Evolutionary conservation across 2,797 vertebrate species (phyloP).

Genomic region (Mormyrus hasselquistii): DNA sequence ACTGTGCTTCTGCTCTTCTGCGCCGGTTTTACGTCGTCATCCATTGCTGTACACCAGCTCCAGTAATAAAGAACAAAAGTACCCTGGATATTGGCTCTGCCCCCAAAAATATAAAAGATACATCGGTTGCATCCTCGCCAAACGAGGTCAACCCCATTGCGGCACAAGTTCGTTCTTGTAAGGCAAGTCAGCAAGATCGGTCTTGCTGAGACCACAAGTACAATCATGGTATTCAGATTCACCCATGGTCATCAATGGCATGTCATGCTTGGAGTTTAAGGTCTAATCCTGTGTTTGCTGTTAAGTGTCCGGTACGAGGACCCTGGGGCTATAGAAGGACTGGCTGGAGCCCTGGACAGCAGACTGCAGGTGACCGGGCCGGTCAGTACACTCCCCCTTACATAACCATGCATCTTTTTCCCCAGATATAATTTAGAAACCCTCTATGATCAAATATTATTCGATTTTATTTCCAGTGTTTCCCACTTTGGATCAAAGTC

Average conservation of each 20-base stretch:
- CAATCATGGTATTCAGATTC: background rate
- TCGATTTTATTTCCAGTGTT: background rate
- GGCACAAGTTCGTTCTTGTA: background rate
- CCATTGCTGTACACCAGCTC: background rate
- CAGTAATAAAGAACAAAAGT: background rate
- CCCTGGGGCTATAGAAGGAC: slow-evolving; percentile 81
- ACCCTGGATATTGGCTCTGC: background rate
- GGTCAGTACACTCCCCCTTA: slow-evolving; percentile 56
- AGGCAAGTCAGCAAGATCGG: background rate
- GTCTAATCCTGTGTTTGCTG: slow-evolving; percentile 9
- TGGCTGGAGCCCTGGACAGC: slow-evolving; percentile 84
- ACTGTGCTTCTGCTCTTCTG: background rate
- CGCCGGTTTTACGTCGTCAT: background rate
- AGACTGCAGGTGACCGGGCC: slow-evolving; percentile 83
- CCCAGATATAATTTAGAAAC: background rate
- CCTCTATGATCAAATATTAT: background rate
- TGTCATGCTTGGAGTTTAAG: background rate
- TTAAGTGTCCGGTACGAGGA: slow-evolving; percentile 89
- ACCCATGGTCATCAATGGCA: background rate
- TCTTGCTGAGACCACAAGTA: background rate
- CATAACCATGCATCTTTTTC: background rate
- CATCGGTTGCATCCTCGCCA: background rate
- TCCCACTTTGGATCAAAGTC: background rate
- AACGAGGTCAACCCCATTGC: background rate
- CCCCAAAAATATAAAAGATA: background rate